Conservation (phyloP, 1,140 invertebrate genomes). For the Coenobita brevimanus region DNA sequence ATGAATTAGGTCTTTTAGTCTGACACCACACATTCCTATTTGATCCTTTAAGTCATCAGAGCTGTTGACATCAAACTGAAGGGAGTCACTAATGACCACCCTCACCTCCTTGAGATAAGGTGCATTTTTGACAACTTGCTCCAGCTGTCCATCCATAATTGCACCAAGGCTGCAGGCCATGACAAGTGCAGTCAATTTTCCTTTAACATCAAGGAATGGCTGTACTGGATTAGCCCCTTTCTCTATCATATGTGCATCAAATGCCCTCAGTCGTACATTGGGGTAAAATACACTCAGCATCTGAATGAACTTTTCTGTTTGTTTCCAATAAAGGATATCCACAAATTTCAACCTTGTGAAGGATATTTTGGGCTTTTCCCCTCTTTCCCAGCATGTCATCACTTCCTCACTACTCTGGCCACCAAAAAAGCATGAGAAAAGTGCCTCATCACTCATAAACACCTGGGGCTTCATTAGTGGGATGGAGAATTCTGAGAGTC, state of each 20-base stretch:
- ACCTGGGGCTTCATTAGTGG: constrained; percentile 53
- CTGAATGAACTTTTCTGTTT: constrained; percentile 50
- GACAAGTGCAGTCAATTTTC: constrained; percentile 7
- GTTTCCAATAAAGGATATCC: constrained; percentile 56
- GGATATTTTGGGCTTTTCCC: constrained; percentile 25
- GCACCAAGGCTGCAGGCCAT: constrained; percentile 9
- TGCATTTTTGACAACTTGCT: too few species aligned
- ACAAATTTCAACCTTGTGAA: constrained; percentile 33
- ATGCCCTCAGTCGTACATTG: constrained; percentile 18
- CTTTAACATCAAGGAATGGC: constrained; percentile 33
- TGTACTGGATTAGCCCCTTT: background rate
- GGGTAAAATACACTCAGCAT: constrained; percentile 49
- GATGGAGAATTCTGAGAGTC: constrained; percentile 46
- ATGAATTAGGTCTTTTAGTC: constrained; percentile 22
- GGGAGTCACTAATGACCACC: too few species aligned
- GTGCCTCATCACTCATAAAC: constrained; percentile 53
- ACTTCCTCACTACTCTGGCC: constrained; percentile 49
- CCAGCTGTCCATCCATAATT: background rate
- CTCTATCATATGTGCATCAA: background rate
- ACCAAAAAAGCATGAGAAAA: constrained; percentile 49
- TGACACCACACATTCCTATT: constrained; percentile 22
- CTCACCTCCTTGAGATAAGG: too few species aligned
- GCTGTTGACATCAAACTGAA: too few species aligned
- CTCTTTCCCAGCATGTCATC: constrained; percentile 29
- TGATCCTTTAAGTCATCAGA: background rate